Evolutionary conservation across 1,140 invertebrate species (phyloP), one percentile per base, ranked within the genome.

Genomic region (Solenopsis fugax): DNA sequence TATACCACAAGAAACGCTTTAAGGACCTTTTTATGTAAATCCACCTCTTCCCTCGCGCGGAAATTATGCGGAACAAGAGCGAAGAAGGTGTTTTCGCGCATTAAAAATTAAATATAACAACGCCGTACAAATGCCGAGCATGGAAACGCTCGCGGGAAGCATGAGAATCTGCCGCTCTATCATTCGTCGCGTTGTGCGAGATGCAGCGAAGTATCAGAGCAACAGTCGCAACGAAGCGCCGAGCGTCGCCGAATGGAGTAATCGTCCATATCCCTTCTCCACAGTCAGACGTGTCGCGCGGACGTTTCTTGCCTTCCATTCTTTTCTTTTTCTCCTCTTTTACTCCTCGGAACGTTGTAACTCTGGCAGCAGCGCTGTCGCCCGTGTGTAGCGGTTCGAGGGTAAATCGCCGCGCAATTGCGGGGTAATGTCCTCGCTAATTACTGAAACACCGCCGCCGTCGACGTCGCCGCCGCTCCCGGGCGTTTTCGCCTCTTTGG

Each of bases 401-500:
- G 81, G 81, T 73, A 76, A 85, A 85, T 29, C 71, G 54, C 12
- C 41, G 45, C 67, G 81, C 60, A 78, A 85, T 73, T 85, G 67
- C 67, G 45, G 72, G 45, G 81, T 85, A 85, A 85, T 85, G 81
- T 76, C 58, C 71, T 85, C 81, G 81, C 81, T 85, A 85, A 85
- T 85, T 85, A 76, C 71, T 56, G 54, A 85, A 85, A 76, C 56
- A 75, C 12, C 71, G 45, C n/a, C 48, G 12, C 29, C 29, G 29
- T 1, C 45, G 29, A 16, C 18, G n/a, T 1, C 58, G 76, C 24
- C 41, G 45, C 6, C 77, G 45, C 6, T n/a, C 41, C 41, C 24
- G 9, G 37, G 6, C 58, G 71, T 85, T 64, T 85, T 85, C 69
- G 41, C 71, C 52, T 58, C 78, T 81, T 81, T 71, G 64, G 64